Evolutionary conservation across 2,888 invertebrate species (phyloP), one percentile per base, ranked within the genome.

Genomic region (Conistra vaccinii): DNA sequence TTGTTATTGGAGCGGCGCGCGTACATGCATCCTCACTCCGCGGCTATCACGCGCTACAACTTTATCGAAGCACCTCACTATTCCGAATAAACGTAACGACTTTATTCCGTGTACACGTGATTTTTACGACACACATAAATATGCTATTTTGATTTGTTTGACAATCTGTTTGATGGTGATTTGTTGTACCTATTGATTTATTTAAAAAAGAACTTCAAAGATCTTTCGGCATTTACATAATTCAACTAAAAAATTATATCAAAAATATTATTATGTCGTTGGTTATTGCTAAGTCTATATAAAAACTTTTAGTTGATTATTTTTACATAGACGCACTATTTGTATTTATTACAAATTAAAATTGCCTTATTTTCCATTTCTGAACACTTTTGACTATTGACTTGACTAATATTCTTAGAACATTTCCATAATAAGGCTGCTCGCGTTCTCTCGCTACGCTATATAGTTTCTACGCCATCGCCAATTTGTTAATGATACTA

Each of bases 21-120:
- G 94, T 94, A 96, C 96, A 96, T 90, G 96, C 96, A 96, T 96
- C 96, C 95, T 92, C 96, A 96, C 96, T 96, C 93, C 95, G 94
- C 95, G 93, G 92, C 94, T 96, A 96, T 96, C 96, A 95, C 94
- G 94, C 93, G 70, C 92, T 91, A 95, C 96, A 94, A 95, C 95
- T 95, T 96, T 96, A 96, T 96, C 96, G 90, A 87, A 84, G 86
- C 89, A 89, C 88, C 87, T 88, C 91, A 91, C 92, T 92, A 93
- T 92, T 92, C 91, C 89, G 90, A 89, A 90, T 91, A 91, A 91
- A 90, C 88, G 89, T 87, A 90, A 92, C 89, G 87, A 90, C 90
- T 91, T 92, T 90, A 91, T 90, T 87, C 84, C 88, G 78, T 89
- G 89, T 89, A 63, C 82, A 86, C 85, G 88, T 89, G 90, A 89